A percentile compares a stretch with the other conserved stretches of the same genome.
Evolutionary conservation across 2,888 invertebrate genomes (phyloP).

Genomic region (Tanytarsus gracilentus): DNA sequence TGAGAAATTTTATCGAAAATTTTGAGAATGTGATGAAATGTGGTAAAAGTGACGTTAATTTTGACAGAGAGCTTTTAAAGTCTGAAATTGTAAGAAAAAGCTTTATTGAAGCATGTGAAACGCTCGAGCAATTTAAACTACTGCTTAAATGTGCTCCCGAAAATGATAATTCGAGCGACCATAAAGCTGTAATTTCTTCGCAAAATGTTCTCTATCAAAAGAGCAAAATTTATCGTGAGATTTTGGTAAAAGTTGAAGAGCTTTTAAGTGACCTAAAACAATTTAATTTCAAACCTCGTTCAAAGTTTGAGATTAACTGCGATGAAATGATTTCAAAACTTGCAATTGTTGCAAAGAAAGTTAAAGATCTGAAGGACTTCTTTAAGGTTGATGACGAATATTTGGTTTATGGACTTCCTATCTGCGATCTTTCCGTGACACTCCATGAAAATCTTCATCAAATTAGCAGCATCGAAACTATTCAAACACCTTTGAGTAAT

Average conservation of each 20-base stretch:
- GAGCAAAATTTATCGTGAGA: not conserved
- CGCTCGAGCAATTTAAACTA: slow-evolving; percentile 59
- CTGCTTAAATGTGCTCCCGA: slow-evolving; percentile 55
- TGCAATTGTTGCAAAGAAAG: slow-evolving; percentile 29
- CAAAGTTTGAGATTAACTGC: slow-evolving; percentile 30
- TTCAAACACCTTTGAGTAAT: slow-evolving; percentile 32
- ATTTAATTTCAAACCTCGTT: not conserved
- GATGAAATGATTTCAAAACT: not conserved
- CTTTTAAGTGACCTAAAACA: not conserved
- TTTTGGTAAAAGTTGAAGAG: not conserved
- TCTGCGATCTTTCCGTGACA: slow-evolving; percentile 32
- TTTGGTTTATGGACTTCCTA: slow-evolving; percentile 2
- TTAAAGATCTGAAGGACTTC: slow-evolving; percentile 31
- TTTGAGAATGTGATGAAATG: slow-evolving; percentile 32
- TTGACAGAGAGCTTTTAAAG: slow-evolving; percentile 34
- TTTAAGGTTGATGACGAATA: slow-evolving; percentile 32
- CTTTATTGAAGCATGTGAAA: slow-evolving; percentile 32
- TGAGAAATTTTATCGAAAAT: slow-evolving; percentile 46
- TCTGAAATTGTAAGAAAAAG: slow-evolving; percentile 32
- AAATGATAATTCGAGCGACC: slow-evolving; percentile 35
- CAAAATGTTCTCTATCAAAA: slow-evolving; percentile 3
- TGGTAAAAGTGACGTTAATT: slow-evolving; percentile 32
- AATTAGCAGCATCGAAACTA: slow-evolving; percentile 30
- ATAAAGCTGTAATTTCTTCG: not conserved
- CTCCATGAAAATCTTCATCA: slow-evolving; percentile 39